These are phyloP conservation scores for Tortrix viridana DNA, from an alignment of 2,888 invertebrate genomes.

Conservation along the genomic window DNA sequence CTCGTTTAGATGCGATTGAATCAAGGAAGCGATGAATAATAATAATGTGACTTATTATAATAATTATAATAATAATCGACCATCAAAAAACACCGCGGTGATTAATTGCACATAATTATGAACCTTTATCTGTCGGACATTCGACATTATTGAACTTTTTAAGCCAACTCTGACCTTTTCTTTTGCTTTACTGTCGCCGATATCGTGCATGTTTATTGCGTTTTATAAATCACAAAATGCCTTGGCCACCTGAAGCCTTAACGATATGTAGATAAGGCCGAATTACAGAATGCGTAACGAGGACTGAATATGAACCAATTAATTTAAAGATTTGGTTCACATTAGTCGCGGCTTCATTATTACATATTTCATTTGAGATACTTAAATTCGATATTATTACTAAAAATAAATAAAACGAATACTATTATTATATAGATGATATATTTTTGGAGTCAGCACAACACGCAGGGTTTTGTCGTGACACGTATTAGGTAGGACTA, in stretches of 20 bases:
- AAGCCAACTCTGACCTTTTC: slow-evolving; percentile 53
- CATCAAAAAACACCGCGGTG: slow-evolving; percentile 47
- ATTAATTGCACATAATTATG: slow-evolving; percentile 49
- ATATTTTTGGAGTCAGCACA: no score
- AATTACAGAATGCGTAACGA: slow-evolving; percentile 36
- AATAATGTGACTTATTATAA: slow-evolving; percentile 30
- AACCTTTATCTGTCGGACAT: slow-evolving; percentile 48
- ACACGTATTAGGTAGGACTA: no score
- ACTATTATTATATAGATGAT: no score
- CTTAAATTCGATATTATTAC: neutral
- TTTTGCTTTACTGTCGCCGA: slow-evolving; percentile 54
- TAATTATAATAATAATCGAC: slow-evolving; percentile 38
- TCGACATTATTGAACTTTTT: slow-evolving; percentile 54
- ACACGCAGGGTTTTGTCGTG: no score
- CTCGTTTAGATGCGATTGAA: slow-evolving; percentile 8
- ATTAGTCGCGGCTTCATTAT: slow-evolving; percentile 14
- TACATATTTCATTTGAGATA: slow-evolving; percentile 16
- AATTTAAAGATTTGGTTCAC: slow-evolving; percentile 16
- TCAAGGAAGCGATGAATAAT: slow-evolving; percentile 30
- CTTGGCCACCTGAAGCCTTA: slow-evolving; percentile 39
- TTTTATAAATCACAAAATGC: slow-evolving; percentile 47
- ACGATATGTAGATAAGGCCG: slow-evolving; percentile 37
- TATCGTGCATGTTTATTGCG: slow-evolving; percentile 53
- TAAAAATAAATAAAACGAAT: neutral
- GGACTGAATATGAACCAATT: slow-evolving; percentile 9